phyloP scores from a whole-genome alignment of 1,140 invertebrate species.

The Zaprionus inermis region DNA sequence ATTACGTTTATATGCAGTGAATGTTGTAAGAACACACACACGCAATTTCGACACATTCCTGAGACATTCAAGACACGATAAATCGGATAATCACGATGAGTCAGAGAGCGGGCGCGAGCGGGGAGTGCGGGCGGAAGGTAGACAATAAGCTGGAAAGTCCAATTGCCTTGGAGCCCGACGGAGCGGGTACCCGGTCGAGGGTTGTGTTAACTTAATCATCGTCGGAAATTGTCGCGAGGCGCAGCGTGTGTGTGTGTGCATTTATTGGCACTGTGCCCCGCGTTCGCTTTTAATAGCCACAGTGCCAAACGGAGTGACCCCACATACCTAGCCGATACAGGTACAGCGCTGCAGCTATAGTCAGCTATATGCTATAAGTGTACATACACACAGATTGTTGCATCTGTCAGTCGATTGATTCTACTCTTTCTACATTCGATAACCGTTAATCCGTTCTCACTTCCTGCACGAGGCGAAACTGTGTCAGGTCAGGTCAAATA shows the following conservation, averaged over 20 bases:
- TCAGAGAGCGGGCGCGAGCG: neutral
- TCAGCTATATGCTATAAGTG: neutral
- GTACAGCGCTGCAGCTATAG: neutral
- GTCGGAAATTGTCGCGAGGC: no score
- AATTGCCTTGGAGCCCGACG: neutral
- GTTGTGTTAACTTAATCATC: slow-evolving; percentile 35
- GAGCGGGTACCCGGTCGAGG: neutral
- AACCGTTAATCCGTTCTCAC: slow-evolving; percentile 8
- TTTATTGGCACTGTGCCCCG: slow-evolving; percentile 40
- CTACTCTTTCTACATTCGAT: slow-evolving; percentile 9
- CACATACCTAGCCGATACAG: no score
- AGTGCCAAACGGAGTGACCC: slow-evolving; percentile 17
- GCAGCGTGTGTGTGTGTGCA: slow-evolving; percentile 13
- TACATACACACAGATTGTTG: slow-evolving; percentile 27
- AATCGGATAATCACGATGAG: slow-evolving; percentile 26
- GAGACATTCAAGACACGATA: slow-evolving; percentile 6
- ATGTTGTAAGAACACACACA: slow-evolving; percentile 25
- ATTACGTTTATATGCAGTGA: slow-evolving; percentile 24
- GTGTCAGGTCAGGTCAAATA: slow-evolving; percentile 63
- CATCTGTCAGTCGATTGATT: slow-evolving; percentile 26
- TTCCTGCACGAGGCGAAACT: slow-evolving; percentile 56
- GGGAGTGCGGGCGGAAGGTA: neutral
- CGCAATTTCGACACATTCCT: slow-evolving; percentile 42
- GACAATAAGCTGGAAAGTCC: slow-evolving; percentile 65
- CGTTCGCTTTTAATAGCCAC: slow-evolving; percentile 45